phyloP scores from a whole-genome alignment of 2,797 vertebrate genomes.

The Alca torda region DNA sequence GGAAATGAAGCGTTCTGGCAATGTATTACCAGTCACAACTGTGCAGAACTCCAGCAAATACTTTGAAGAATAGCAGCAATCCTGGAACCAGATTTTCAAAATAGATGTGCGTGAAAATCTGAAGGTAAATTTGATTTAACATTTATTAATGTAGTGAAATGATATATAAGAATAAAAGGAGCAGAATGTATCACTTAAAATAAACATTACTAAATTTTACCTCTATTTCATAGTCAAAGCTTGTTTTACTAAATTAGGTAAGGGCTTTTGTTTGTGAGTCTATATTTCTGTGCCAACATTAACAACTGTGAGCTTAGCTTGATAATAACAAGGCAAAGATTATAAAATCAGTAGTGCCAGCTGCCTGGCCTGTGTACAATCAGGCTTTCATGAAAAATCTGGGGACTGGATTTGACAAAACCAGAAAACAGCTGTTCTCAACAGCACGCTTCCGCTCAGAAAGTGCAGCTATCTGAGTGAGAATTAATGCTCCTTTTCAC shows the following conservation, averaged over 20 bases:
- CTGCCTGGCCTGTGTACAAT: conserved; percentile 30
- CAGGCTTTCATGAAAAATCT: conserved; percentile 44
- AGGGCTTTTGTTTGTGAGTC: not conserved
- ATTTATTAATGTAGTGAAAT: not conserved
- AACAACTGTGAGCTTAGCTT: conserved; percentile 22
- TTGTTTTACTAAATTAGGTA: not conserved
- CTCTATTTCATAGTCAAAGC: not conserved
- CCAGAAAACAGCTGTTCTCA: conserved; percentile 40
- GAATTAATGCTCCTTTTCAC: conserved; percentile 13
- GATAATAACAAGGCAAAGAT: conserved; percentile 1
- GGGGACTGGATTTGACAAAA: not conserved
- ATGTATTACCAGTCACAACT: not conserved
- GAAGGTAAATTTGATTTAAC: not conserved
- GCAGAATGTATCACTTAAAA: not conserved
- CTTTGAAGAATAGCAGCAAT: not conserved
- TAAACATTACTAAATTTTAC: not conserved
- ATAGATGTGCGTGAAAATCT: not conserved
- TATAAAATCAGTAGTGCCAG: conserved; percentile 34
- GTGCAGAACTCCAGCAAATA: not conserved
- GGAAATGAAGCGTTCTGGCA: not conserved
- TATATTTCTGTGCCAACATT: not conserved
- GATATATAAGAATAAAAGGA: not conserved
- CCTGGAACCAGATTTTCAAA: not conserved
- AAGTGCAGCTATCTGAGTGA: not conserved
- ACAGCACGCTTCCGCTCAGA: not conserved